Evolutionary conservation across 2,888 invertebrate species (phyloP).

Genomic region (Heteromyza rotundicornis): DNA sequence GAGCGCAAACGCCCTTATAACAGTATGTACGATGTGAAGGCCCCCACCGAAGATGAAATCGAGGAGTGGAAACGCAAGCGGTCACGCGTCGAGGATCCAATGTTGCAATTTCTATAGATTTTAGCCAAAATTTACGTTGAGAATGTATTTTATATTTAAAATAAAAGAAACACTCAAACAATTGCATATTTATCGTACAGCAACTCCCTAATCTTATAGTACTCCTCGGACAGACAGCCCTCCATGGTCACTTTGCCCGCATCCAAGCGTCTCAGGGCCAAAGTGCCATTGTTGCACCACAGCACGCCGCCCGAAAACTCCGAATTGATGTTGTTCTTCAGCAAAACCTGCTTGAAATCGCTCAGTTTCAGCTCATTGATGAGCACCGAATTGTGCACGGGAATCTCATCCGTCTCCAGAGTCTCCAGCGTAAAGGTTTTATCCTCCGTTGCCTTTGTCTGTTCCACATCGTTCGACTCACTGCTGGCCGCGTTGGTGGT

Average conservation of each 20-base stretch:
- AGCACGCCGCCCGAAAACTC: constrained; percentile 92
- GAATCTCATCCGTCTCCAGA: constrained; percentile 65
- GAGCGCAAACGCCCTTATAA: constrained; percentile 94
- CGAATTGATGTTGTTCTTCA: constrained; percentile 76
- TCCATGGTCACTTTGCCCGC: constrained; percentile 91
- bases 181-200: constrained; percentile 97
- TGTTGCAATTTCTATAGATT: constrained; percentile 74
- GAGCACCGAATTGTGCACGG: constrained; percentile 83
- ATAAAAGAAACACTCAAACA: constrained; percentile 60
- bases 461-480: constrained; percentile 32
- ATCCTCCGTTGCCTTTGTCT: constrained; percentile 63
- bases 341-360: constrained; percentile 84
- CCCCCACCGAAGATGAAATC: constrained; percentile 89
- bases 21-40: constrained; percentile 83
- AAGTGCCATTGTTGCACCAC: constrained; percentile 90
- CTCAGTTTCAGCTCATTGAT: constrained; percentile 93
- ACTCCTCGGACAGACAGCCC: constrained; percentile 93
- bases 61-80: constrained; percentile 92
- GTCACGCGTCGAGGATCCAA: constrained; percentile 87
- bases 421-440: constrained; percentile 76
- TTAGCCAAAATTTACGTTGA: no score
- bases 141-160: not conserved
- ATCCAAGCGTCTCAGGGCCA: constrained; percentile 89
- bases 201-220: constrained; percentile 89
- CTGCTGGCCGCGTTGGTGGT: constrained; percentile 29